Conservation (phyloP, 2,113 vertebrate genomes). For the Dermatemys mawii region DNA sequence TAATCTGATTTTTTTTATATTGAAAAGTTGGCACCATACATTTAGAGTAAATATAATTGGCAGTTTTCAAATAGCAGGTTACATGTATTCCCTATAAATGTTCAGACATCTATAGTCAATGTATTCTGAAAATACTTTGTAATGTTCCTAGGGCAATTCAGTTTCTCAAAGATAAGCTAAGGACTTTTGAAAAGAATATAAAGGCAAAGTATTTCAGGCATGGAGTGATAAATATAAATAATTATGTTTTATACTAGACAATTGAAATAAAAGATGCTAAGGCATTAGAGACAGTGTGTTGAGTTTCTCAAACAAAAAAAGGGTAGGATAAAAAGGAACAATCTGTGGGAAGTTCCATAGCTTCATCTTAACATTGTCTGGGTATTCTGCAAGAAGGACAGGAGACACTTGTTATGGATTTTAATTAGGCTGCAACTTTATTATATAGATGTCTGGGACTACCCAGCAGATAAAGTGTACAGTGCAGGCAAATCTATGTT, state of each 20-base stretch:
- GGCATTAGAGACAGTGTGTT: too few species aligned
- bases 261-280: background rate
- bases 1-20: background rate
- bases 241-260: background rate
- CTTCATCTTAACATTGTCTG: background rate
- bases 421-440: too few species aligned
- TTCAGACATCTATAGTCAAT: too few species aligned
- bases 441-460: too few species aligned
- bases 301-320: background rate
- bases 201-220: background rate
- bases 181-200: background rate
- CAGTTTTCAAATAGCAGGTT: background rate
- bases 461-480: too few species aligned
- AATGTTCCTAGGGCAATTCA: background rate
- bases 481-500: too few species aligned
- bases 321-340: background rate
- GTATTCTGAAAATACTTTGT: background rate
- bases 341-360: background rate
- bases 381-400: too few species aligned
- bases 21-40: background rate
- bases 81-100: background rate
- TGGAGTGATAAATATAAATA: background rate
- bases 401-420: too few species aligned
- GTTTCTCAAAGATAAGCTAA: background rate
- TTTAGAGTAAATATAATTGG: background rate